A percentile compares a stretch with the other conserved stretches of the same genome.
These are phyloP conservation scores for Phengaris arion DNA, from an alignment of 2,888 invertebrate genomes.

Conservation along the genomic window DNA sequence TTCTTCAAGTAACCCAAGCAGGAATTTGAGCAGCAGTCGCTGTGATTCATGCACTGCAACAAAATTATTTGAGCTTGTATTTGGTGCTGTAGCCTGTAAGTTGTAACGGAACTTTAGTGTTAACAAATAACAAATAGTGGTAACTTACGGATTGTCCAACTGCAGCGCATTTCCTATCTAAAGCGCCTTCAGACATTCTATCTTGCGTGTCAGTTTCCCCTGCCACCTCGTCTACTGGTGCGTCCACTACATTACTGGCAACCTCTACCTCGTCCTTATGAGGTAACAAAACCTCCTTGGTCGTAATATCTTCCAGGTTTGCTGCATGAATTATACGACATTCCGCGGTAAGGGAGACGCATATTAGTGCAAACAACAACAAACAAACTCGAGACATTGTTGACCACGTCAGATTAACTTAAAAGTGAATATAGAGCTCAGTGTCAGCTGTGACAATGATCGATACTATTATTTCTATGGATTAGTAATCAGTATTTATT, in stretches of 20 bases:
- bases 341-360: constrained; percentile 1
- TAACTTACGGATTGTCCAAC: constrained; percentile 62
- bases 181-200: neutral
- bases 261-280: neutral
- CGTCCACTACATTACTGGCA: neutral
- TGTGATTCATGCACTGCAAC: constrained; percentile 41
- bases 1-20: constrained; percentile 43
- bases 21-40: constrained; percentile 43
- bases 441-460: neutral
- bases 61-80: constrained; percentile 20
- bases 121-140: neutral
- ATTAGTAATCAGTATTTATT: constrained; percentile 3
- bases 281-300: constrained; percentile 20
- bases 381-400: constrained; percentile 19
- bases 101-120: neutral
- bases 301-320: constrained; percentile 6
- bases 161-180: constrained; percentile 45
- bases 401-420: neutral
- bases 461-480: neutral
- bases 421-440: neutral
- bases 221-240: constrained; percentile 5
- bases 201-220: constrained; percentile 1
- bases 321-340: neutral
- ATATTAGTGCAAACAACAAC: neutral
- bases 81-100: neutral